Base-by-base conservation (phyloP, 2,888 invertebrate species). In the Erebia epiphron region DNA sequence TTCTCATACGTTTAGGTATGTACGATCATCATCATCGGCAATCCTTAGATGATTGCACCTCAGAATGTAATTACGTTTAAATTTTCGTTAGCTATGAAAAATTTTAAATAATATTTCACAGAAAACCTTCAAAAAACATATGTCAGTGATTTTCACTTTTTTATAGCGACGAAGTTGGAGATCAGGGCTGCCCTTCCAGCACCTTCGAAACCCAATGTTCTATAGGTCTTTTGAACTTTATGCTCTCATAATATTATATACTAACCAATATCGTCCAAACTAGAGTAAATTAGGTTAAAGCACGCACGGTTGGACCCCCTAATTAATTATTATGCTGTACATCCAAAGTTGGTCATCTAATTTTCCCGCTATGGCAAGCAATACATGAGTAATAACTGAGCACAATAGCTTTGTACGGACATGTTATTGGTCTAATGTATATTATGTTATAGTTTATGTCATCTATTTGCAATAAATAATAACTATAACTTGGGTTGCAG, bases 311-410 rank as follows among this genome's bases (percentile, higher is more conserved):
- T 18, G 49, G 13, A 68, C 62, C 69, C 62, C 69, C 69, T 66
- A 72, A 62, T 69, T 64, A 72, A 72, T 71, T 58, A 71, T 68
- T 63, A 66, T 69, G 69, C 52, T 66, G 60, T 57, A 57, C 66
- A 71, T 43, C 58, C 52, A 66, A 72, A 72, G 69, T 72, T 72
- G 72, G 68, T 69, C 72, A 71, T 71, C 61, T 71, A 71, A 72
- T 72, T 72, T 72, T 66, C 69, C 57, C 62, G 67, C 66, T 66
- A 62, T 52, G 56, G 69, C 68, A 62, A 68, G 71, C 63, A 68
- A 68, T 72, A 72, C 62, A 72, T 66, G 68, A 63, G 57, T 71
- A 72, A 66, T 72, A 69, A 69, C 68, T 67, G 57, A 54, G 50
- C 67, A 49, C 58, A 35, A 67, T 58, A 35, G 67, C 67, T 67